A percentile compares a stretch with the other conserved stretches of the same genome.
These are phyloP conservation scores for Coptodon bakossiorum DNA, from an alignment of 2,113 vertebrate genomes.

Conservation along the genomic window DNA sequence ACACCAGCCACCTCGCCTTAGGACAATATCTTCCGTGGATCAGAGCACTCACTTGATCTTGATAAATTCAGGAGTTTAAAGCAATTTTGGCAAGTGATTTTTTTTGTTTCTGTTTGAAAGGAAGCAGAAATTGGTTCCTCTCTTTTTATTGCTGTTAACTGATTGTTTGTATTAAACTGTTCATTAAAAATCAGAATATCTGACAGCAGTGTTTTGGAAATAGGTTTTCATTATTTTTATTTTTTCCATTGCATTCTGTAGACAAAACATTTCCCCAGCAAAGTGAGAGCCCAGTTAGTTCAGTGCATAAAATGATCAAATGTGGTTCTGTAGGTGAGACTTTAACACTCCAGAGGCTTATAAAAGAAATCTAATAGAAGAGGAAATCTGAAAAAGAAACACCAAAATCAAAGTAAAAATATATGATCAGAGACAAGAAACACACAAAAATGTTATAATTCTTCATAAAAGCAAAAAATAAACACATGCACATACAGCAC, in stretches of 20 bases:
- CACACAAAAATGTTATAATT: background rate
- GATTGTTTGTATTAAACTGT: background rate
- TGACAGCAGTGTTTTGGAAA: background rate
- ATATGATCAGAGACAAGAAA: background rate
- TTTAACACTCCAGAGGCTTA: background rate
- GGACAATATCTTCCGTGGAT: background rate
- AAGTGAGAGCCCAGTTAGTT: background rate
- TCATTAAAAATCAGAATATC: background rate
- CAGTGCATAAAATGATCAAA: background rate
- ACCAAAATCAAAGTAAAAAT: background rate
- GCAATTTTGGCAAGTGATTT: background rate
- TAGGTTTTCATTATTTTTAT: background rate
- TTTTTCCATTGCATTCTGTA: background rate
- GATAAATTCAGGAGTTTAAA: background rate
- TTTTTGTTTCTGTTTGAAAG: background rate
- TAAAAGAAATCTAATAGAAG: background rate
- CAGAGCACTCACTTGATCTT: background rate
- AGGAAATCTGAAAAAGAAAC: background rate
- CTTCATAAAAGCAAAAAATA: background rate
- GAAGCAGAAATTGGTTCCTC: background rate
- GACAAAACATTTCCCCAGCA: background rate
- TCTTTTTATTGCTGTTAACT: background rate
- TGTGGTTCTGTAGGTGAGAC: background rate
- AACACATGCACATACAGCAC: background rate
- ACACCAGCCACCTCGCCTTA: no score